Evolutionary conservation across 2,113 vertebrate species (phyloP).

Genomic region (Cnemophilus loriae): DNA sequence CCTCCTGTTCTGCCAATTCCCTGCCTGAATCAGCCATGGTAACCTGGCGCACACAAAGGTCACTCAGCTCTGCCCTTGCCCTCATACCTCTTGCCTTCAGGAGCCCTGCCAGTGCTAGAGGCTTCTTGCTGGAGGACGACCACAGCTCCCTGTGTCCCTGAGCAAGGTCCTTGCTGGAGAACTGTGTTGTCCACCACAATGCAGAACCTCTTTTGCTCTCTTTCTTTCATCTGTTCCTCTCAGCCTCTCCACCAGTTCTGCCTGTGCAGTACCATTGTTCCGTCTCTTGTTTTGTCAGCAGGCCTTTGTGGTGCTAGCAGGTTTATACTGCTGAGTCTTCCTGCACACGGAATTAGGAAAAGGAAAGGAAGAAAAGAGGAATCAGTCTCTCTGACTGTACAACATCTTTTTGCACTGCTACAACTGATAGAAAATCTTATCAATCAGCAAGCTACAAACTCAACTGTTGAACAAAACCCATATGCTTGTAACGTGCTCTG

Average conservation of each 20-base stretch:
- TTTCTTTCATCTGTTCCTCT: neutral
- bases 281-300: neutral
- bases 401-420: neutral
- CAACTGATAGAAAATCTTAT: neutral
- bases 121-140: neutral
- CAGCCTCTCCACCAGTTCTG: neutral
- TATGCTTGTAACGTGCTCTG: neutral
- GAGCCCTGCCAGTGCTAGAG: neutral
- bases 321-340: neutral
- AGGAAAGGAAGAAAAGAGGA: neutral
- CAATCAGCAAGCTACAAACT: neutral
- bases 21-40: neutral
- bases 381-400: neutral
- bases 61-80: neutral
- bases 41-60: neutral
- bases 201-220: neutral
- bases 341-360: neutral
- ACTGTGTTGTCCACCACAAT: neutral
- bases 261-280: neutral
- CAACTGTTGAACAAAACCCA: neutral
- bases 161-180: neutral
- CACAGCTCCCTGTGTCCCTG: neutral
- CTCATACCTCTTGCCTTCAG: neutral
- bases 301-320: rapidly evolving
- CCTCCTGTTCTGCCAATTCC: neutral